These are phyloP conservation scores for Leptopilina drosophilae DNA, from an alignment of 2,888 invertebrate species.

Conservation along the genomic window DNA sequence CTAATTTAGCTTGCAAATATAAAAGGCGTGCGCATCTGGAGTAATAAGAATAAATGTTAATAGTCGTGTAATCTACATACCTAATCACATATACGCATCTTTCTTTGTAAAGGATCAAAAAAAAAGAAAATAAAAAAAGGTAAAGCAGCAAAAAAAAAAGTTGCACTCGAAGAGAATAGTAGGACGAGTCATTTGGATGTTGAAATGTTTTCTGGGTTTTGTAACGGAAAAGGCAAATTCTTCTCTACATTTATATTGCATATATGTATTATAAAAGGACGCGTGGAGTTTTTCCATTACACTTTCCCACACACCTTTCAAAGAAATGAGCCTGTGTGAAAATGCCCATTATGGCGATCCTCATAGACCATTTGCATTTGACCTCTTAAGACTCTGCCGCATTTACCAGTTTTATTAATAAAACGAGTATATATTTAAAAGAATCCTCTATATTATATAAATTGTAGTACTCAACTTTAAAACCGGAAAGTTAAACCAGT, in stretches of 20 bases:
- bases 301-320: constrained; percentile 41
- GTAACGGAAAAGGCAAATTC: constrained; percentile 50
- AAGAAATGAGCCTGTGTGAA: constrained; percentile 54
- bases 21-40: constrained; percentile 47
- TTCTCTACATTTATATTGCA: constrained; percentile 40
- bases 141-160: background rate
- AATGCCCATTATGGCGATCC: constrained; percentile 55
- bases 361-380: constrained; percentile 41
- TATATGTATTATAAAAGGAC: constrained; percentile 8
- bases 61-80: constrained; percentile 43
- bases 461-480: constrained; percentile 4
- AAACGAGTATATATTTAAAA: too few relatives aligned
- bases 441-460: background rate
- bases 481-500: constrained; percentile 10
- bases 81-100: constrained; percentile 33
- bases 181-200: background rate
- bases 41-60: constrained; percentile 52
- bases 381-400: constrained; percentile 16
- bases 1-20: constrained; percentile 55
- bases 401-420: too few relatives aligned
- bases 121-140: background rate
- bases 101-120: constrained; percentile 14
- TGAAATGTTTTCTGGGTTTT: constrained; percentile 2
- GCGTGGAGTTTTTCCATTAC: constrained; percentile 34
- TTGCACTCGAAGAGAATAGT: background rate